Evolutionary conservation across 2,888 invertebrate species (phyloP).

Genomic region (Trisateles emortualis): DNA sequence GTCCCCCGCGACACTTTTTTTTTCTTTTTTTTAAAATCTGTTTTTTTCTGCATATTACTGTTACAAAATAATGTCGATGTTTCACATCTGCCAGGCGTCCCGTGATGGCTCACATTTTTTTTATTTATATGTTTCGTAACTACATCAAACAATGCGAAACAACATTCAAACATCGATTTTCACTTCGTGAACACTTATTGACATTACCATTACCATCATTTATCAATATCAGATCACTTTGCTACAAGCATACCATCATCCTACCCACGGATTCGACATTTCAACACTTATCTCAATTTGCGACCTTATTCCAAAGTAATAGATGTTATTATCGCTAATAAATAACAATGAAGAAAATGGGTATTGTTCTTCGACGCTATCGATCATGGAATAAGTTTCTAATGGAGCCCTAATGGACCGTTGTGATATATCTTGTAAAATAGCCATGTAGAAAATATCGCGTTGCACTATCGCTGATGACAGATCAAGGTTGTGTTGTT

Average conservation of each 20-base stretch:
- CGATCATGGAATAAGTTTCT: constrained; percentile 44
- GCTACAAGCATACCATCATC: constrained; percentile 16
- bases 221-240: constrained; percentile 11
- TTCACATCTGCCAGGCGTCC: too few relatives aligned
- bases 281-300: constrained; percentile 33
- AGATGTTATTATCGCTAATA: constrained; percentile 33
- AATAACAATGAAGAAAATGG: constrained; percentile 43
- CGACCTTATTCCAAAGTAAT: constrained; percentile 25
- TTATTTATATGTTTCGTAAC: too few relatives aligned
- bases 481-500: constrained; percentile 34
- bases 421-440: constrained; percentile 26
- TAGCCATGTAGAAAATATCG: constrained; percentile 18
- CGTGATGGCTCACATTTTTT: too few relatives aligned
- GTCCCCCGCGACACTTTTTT: too few relatives aligned
- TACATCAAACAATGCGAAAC: not conserved
- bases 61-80: too few relatives aligned
- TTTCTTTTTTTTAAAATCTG: too few relatives aligned
- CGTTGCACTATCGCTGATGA: constrained; percentile 16
- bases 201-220: constrained; percentile 6
- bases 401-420: constrained; percentile 47
- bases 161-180: not conserved
- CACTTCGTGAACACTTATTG: not conserved
- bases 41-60: too few relatives aligned
- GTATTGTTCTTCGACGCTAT: constrained; percentile 47
- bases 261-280: constrained; percentile 18